Conservation (phyloP, 2,888 invertebrate species). For the Lacanobia oleracea region DNA sequence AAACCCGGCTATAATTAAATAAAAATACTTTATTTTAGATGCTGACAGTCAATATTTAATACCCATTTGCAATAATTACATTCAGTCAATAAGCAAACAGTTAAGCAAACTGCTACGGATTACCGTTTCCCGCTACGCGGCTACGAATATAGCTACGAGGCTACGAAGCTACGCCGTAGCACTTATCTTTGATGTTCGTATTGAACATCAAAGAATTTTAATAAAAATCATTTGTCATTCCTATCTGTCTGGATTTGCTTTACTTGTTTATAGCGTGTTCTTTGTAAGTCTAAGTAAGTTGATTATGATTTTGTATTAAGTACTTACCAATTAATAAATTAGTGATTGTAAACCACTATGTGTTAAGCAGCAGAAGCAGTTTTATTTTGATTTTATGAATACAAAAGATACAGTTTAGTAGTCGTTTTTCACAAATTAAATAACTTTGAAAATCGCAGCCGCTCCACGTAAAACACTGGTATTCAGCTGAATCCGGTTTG, state of each 20-base stretch:
- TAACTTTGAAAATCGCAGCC: too few species aligned
- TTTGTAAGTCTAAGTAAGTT: too few species aligned
- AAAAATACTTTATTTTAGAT: background rate
- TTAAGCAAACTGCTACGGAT: slow-evolving; percentile 23
- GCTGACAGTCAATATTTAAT: slow-evolving; percentile 9
- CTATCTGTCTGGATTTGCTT: too few species aligned
- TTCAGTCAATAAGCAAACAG: slow-evolving; percentile 18
- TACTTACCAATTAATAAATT: too few species aligned
- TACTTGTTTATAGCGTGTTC: too few species aligned
- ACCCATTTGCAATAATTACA: slow-evolving; percentile 5
- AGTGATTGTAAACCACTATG: too few species aligned
- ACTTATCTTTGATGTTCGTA: slow-evolving; percentile 23
- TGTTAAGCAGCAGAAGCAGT: too few species aligned
- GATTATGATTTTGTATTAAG: too few species aligned
- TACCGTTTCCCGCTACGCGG: slow-evolving; percentile 41
- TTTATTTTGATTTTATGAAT: too few species aligned
- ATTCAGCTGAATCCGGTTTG: too few species aligned
- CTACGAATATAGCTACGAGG: slow-evolving; percentile 42
- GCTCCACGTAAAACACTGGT: too few species aligned
- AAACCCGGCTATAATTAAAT: background rate
- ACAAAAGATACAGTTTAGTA: background rate
- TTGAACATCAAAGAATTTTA: too few species aligned
- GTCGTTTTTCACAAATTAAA: background rate
- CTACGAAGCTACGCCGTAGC: slow-evolving; percentile 47
- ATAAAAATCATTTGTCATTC: background rate